Evolutionary conservation across 2,888 invertebrate species (phyloP), one percentile per base, ranked within the genome.

Genomic region (Mythimna pallens): DNA sequence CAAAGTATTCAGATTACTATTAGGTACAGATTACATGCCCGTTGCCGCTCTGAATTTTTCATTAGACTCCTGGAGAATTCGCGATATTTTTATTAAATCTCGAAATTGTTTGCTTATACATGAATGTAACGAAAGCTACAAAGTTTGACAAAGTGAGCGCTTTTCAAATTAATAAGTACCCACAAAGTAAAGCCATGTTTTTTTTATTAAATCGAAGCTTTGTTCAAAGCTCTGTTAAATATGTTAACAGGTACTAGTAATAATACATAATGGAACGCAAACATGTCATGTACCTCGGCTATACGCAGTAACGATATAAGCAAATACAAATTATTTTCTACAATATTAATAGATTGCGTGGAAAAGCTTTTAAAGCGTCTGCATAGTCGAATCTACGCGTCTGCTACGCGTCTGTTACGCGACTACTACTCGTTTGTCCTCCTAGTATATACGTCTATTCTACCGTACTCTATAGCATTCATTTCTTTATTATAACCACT

Each of bases 131-230:
- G 25, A 69, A 75, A 66, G 25, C 70, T 66, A 22, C 50, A 58
- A 69, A 64, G 22, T 78, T 76, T 73, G 34, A 54, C 59, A 68
- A 78, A 67, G 57, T 57, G 22, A 66, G 22, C 58, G 40, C 57
- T 12, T 67, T 62, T 30, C 43, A 61, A 81, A 76, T 43, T 69
- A 67, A 69, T 64, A 64, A 63, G 57, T 65, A 47, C 62, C 12
- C 30, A 58, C 47, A 65, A 74, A 68, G 8, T 58, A 34, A 62
- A 57, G 30, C 55, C 34, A 67, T 25, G 50, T 36, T 65, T 65
- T 54, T n/a, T 69, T 20, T 65, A 52, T 57, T 57, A 61, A 40
- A 61, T 58, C 2, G 10, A 62, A 40, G 36, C n/a, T 63, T 34
- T 57, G 47, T 22, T 1, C 47, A 50, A 40, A 50, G 47, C 14